Conservation (phyloP, 2,113 vertebrate genomes). For the Sander lucioperca region DNA sequence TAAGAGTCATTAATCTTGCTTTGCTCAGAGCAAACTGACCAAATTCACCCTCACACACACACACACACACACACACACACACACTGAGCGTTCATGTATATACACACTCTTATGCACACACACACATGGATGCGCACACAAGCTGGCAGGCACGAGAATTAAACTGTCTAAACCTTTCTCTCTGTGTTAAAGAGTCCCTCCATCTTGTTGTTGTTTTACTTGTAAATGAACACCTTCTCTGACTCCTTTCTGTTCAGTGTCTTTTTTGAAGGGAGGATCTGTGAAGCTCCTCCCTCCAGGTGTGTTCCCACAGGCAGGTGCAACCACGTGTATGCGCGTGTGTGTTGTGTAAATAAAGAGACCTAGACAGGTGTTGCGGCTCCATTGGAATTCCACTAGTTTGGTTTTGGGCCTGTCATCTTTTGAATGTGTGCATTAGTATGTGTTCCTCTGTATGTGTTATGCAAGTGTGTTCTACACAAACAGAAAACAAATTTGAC, state of each 20-base stretch:
- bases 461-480: conserved; percentile 1
- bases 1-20: conserved; percentile 78
- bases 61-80: neutral
- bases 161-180: too few relatives aligned
- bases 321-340: neutral
- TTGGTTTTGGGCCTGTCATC: conserved; percentile 18
- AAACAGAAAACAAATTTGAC: conserved; percentile 8
- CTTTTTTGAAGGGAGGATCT: neutral
- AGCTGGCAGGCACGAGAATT: conserved; percentile 10
- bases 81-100: conserved; percentile 2
- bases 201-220: conserved; percentile 24
- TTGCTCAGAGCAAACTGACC: conserved; percentile 43
- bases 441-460: conserved; percentile 5
- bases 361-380: neutral
- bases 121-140: neutral
- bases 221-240: neutral
- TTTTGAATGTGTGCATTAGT: neutral
- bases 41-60: conserved; percentile 19
- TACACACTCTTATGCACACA: neutral
- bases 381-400: neutral
- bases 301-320: conserved; percentile 43
- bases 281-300: conserved; percentile 48
- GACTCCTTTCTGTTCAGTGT: neutral
- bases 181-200: neutral
- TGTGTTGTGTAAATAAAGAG: conserved; percentile 3